phyloP scores from a whole-genome alignment of 2,797 vertebrate genomes.

The Phalanger gymnotis region DNA sequence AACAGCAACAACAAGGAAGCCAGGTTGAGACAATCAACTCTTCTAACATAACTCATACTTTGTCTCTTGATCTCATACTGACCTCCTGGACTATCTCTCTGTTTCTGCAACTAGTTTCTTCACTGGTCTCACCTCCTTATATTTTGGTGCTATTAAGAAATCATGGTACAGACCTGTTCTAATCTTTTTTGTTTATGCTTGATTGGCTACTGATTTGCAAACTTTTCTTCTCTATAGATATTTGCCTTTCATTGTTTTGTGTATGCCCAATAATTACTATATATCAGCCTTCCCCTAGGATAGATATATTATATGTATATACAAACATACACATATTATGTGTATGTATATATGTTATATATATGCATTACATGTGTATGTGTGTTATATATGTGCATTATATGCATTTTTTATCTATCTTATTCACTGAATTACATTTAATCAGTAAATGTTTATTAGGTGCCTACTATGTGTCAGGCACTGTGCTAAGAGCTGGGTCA shows the following conservation, averaged over 20 bases:
- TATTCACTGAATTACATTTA: neutral
- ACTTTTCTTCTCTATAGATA: neutral
- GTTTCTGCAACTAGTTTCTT: neutral
- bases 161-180: neutral
- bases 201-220: neutral
- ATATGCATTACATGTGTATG: neutral
- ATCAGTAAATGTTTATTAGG: constrained; percentile 9
- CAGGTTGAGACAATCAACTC: neutral
- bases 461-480: neutral
- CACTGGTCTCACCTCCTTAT: neutral
- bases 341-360: neutral
- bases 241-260: neutral
- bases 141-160: neutral
- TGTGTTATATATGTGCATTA: neutral
- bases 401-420: neutral
- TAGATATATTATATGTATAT: neutral
- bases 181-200: neutral
- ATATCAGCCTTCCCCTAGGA: neutral
- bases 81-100: neutral
- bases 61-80: neutral
- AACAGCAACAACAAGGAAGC: neutral
- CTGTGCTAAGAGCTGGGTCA: neutral
- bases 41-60: neutral
- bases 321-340: neutral
- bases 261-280: constrained; percentile 12